Base-by-base conservation (phyloP, 2,797 vertebrate genomes). In the Otus scops region DNA sequence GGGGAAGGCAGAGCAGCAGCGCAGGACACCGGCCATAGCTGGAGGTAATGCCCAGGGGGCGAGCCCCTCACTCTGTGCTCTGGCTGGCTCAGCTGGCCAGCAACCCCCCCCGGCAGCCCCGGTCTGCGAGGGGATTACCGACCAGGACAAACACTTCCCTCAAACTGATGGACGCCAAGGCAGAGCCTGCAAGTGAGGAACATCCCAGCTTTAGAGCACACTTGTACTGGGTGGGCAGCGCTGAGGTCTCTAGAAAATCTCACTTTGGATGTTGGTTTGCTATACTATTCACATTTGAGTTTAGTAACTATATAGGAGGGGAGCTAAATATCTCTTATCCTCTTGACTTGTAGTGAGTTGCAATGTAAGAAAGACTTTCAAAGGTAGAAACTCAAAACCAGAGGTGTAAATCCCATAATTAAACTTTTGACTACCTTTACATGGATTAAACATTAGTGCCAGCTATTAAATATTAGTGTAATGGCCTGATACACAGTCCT, bases 11-110 rank as follows among this genome's bases (percentile, higher is more conserved):
- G 45, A 87, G 74, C 57, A 53, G 87, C 76, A 38, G 74, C 5
- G 2, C 0, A 28, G 2, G 24, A 47, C 1, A 5, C 26, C 50
- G 53, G 82, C 53, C 36, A 56, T 54, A 1, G 6, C 76, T 75
- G 76, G 48, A 51, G 48, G 41, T 45, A 68, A 78, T 63, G 50
- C 84, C 79, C 23, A 19, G n/a, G 64, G 79, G 18, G 22, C 6
- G 13, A 77, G 34, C 47, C 61, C 27, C 2, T 9, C 64, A 9
- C 38, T 36, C 78, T 63, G 61, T 6, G 22, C 63, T 79, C 67
- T 27, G 9, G 5, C 41, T n/a, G 61, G 76, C 73, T 78, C 89
- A 81, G 80, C 85, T 79, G 71, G 48, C 74, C 80, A 65, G 73
- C 84, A 68, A 7, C 51, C 28, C 69, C 60, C 71, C 36, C 39